phyloP scores from a whole-genome alignment of 2,797 vertebrate species.

The Selene dorsalis region DNA sequence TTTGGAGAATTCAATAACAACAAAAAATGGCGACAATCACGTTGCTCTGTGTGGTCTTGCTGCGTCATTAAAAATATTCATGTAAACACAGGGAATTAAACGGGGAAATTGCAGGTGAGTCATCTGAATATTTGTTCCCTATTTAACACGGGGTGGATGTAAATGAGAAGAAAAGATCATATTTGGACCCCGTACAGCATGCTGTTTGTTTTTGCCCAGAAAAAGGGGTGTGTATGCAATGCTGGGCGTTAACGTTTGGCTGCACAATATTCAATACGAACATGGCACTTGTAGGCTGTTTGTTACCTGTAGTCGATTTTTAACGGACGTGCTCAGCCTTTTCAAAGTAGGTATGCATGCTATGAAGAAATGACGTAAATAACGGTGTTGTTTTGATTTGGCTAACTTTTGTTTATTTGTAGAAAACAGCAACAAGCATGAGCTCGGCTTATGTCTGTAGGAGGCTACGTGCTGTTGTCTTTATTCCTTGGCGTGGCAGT shows the following conservation, averaged over 20 bases:
- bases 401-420: constrained; percentile 63
- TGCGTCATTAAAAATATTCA: constrained; percentile 94
- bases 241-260: constrained; percentile 87
- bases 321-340: neutral
- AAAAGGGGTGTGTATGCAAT: constrained; percentile 84
- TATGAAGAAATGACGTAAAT: neutral
- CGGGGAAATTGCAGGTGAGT: constrained; percentile 76
- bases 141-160: constrained; percentile 8
- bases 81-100: constrained; percentile 83
- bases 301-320: constrained; percentile 10
- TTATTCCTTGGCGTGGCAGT: neutral
- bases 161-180: constrained; percentile 44
- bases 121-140: constrained; percentile 32
- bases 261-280: constrained; percentile 66
- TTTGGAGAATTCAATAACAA: constrained; percentile 94
- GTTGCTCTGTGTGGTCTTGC: constrained; percentile 90
- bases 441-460: neutral
- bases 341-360: neutral
- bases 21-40: constrained; percentile 99
- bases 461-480: neutral
- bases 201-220: constrained; percentile 82
- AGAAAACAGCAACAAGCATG: constrained; percentile 57
- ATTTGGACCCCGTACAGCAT: constrained; percentile 60
- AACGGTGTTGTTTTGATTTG: constrained; percentile 18
- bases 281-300: constrained; percentile 33